Conservation (phyloP, 2,888 invertebrate species). For the Pediacus dermestoides region DNA sequence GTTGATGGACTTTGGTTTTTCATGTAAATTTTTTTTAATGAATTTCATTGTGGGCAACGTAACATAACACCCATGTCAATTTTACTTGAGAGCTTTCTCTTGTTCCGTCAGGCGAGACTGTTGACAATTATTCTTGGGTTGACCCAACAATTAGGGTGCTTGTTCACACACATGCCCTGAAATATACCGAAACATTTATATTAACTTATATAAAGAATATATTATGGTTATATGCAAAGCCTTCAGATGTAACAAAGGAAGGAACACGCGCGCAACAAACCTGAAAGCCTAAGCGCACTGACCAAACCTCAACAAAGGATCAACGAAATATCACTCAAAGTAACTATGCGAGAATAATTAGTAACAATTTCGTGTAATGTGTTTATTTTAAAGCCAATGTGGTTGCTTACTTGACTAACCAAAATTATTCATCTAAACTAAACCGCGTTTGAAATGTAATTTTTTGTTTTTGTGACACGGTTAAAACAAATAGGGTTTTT, state of each 20-base stretch:
- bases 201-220: constrained; percentile 7
- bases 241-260: neutral
- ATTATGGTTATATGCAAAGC: neutral
- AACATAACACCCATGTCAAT: constrained; percentile 17
- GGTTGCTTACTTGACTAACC: no score
- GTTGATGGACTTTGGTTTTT: no score
- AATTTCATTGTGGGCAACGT: constrained; percentile 8
- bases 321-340: constrained; percentile 12
- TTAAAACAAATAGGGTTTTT: no score
- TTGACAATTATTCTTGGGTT: constrained; percentile 22
- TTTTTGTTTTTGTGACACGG: no score
- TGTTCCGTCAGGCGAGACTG: constrained; percentile 20
- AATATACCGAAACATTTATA: constrained; percentile 15
- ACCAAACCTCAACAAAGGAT: constrained; percentile 13
- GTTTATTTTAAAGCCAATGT: constrained; percentile 6
- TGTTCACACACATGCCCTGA: constrained; percentile 13
- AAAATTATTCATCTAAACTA: no score
- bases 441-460: no score
- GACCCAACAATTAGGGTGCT: constrained; percentile 19
- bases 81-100: constrained; percentile 22
- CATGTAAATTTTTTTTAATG: neutral
- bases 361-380: constrained; percentile 8
- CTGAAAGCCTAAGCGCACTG: no score
- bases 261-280: constrained; percentile 3
- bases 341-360: constrained; percentile 14